phyloP scores from a whole-genome alignment of 2,888 invertebrate genomes.

The Drosophila longiperda region DNA sequence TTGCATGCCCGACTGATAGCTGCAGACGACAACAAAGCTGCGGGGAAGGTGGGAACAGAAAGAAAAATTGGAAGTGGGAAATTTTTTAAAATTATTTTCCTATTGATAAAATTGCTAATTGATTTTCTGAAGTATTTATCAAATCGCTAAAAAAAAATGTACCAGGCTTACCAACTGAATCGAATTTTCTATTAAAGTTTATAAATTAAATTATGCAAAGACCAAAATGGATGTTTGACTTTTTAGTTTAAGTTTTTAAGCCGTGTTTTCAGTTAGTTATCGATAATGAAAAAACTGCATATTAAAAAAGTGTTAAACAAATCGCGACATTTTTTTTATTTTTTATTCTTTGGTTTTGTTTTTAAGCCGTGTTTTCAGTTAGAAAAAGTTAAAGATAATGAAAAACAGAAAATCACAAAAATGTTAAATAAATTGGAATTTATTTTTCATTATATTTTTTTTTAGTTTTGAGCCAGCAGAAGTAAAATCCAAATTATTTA shows the following conservation, averaged over 20 bases:
- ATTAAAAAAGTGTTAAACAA: not conserved
- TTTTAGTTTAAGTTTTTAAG: not conserved
- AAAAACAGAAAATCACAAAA: no score
- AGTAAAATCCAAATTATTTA: not conserved
- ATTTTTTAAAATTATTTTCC: not conserved
- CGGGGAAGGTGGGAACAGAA: not conserved
- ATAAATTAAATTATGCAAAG: not conserved
- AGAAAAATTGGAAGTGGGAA: not conserved
- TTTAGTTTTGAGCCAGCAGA: not conserved
- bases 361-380: not conserved
- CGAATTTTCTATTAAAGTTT: not conserved
- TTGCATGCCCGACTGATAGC: conserved; percentile 92
- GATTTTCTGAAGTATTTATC: not conserved
- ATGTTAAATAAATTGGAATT: no score
- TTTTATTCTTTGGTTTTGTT: not conserved
- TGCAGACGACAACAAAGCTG: conserved; percentile 92
- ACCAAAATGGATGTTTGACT: not conserved
- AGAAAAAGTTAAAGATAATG: no score
- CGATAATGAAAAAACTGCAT: not conserved
- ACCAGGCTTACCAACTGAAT: not conserved
- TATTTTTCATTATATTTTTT: not conserved
- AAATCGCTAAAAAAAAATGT: not conserved
- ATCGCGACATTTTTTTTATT: not conserved
- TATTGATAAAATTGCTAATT: no score
- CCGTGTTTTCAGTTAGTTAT: not conserved